Evolutionary conservation across 2,797 vertebrate genomes (phyloP).

Genomic region (Pseudotriccus pelzelni): DNA sequence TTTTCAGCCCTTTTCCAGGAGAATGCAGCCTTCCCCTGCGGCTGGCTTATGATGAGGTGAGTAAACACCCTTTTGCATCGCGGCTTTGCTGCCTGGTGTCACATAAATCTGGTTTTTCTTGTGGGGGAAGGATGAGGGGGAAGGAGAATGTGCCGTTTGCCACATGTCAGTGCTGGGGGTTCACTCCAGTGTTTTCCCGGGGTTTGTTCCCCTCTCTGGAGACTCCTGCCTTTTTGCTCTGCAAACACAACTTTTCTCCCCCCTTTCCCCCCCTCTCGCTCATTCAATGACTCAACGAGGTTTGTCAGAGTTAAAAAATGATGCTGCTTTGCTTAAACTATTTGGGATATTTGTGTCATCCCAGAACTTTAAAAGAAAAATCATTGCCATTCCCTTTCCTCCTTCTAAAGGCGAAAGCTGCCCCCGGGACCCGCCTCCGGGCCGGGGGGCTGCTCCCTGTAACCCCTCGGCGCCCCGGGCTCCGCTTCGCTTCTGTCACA

Average conservation of each 20-base stretch:
- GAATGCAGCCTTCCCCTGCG: slow-evolving; percentile 73
- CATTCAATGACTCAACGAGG: slow-evolving; percentile 11
- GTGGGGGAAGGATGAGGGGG: background rate
- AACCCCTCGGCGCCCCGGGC: background rate
- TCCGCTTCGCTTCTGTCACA: background rate
- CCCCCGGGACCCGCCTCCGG: background rate
- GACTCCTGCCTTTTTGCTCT: background rate
- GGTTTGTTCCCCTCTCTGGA: background rate
- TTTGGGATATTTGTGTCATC: slow-evolving; percentile 16
- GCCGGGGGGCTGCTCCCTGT: background rate
- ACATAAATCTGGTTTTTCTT: background rate
- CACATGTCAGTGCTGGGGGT: background rate
- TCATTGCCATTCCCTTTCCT: background rate
- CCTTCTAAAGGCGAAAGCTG: background rate
- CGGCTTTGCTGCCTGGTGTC: background rate
- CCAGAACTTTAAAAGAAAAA: background rate
- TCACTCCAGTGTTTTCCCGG: background rate
- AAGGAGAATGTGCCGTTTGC: background rate
- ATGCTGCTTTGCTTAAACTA: background rate
- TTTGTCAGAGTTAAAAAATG: background rate
- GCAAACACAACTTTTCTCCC: background rate
- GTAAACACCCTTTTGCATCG: slow-evolving; percentile 28
- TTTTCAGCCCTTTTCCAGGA: slow-evolving; percentile 40
- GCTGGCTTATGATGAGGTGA: slow-evolving; percentile 80
- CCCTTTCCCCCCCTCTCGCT: background rate